Evolutionary conservation across 2,888 invertebrate genomes (phyloP), one percentile per base, ranked within the genome.

Genomic region (Lamproptera curius): DNA sequence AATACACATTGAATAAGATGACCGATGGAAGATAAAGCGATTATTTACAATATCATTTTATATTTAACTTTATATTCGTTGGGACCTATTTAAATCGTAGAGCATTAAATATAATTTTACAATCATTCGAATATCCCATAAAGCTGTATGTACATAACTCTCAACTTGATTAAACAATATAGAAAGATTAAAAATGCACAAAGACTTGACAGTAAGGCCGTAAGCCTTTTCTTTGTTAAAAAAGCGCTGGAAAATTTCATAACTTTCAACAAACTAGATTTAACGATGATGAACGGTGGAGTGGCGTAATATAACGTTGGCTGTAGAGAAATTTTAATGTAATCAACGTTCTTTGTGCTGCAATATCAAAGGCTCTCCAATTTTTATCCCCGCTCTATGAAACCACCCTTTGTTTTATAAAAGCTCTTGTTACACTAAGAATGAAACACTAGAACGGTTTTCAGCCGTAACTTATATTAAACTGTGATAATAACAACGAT

Each of bases 361-460:
- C 2, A 28, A 28, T 28, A 28, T 28, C 28, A 28, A 28, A 28
- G 28, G 28, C 28, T 28, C 77, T 81, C 76, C 78, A 74, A 78
- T 73, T 79, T 81, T 78, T 80, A 76, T 74, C 79, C 77, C 73
- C 72, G 70, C 73, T 74, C 73, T 79, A 76, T 80, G 76, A 78
- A 78, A 78, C 76, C 62, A 20, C 40, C n/a, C 26, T 37, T 26
- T 16, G 40, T 46, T 34, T 46, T 28, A n/a, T n/a, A 42, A 38
- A 45, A 35, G 34, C 34, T 35, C 13, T 46, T 26, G 11, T 13
- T 35, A 20, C 3, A 20, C 20, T 20, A 20, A 20, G 6, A 20
- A 20, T 6, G 6, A 6, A 5, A 6, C 20, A 20, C 20, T 5
- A 20, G 6, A 20, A 5, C 3, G 3, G 4, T 3, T 6, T 20